A percentile compares a stretch with the other conserved stretches of the same genome.
Conservation (phyloP, 2,888 invertebrate genomes). For the Auanema freiburgensis region DNA sequence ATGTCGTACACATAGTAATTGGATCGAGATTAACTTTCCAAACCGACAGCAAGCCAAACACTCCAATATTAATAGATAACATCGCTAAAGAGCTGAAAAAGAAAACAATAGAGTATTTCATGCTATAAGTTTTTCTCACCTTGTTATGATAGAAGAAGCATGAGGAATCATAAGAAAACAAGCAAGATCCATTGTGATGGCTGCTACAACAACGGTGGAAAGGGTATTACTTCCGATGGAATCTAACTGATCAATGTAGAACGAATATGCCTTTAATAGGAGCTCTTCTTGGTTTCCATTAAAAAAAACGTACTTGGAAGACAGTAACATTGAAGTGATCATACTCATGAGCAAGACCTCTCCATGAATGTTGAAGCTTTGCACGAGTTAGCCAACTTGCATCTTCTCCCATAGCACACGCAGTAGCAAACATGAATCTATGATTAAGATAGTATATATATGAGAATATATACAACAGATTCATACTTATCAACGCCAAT, state of each 20-base stretch:
- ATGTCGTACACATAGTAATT: conserved; percentile 52
- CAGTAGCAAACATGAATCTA: conserved; percentile 53
- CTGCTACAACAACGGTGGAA: conserved; percentile 48
- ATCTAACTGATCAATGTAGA: conserved; percentile 53
- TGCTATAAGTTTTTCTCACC: conserved; percentile 11
- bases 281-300: background rate
- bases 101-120: background rate
- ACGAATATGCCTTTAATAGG: conserved; percentile 44
- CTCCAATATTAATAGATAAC: conserved; percentile 53
- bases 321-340: conserved; percentile 47
- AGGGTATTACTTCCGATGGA: conserved; percentile 46
- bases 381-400: conserved; percentile 42
- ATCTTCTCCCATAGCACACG: conserved; percentile 49
- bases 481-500: conserved; percentile 28
- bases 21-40: conserved; percentile 54
- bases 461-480: background rate
- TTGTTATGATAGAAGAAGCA: conserved; percentile 38
- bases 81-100: conserved; percentile 43
- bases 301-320: conserved; percentile 41
- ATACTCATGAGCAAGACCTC: conserved; percentile 40
- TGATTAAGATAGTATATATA: no score
- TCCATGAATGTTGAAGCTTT: conserved; percentile 47
- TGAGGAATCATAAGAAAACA: conserved; percentile 53
- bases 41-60: conserved; percentile 48
- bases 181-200: conserved; percentile 51